phyloP scores from a whole-genome alignment of 1,140 invertebrate species.

The Meloidogyne exigua region DNA sequence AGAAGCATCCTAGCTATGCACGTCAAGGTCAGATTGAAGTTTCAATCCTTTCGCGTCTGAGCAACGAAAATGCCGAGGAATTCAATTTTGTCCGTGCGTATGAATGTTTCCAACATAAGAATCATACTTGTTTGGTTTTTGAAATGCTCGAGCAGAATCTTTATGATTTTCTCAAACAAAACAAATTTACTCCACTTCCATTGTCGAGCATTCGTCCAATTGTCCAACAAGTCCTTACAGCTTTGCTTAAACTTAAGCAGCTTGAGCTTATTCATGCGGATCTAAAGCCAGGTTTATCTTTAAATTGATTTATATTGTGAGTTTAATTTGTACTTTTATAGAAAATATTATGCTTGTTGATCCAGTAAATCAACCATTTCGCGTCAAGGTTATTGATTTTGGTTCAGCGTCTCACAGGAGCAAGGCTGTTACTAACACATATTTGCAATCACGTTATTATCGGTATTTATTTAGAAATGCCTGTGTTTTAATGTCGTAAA shows the following conservation, averaged over 20 bases:
- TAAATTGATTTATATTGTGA: neutral
- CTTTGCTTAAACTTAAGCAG: slow-evolving; percentile 96
- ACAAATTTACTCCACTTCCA: slow-evolving; percentile 81
- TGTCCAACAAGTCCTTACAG: slow-evolving; percentile 95
- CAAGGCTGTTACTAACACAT: slow-evolving; percentile 98
- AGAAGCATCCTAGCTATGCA: slow-evolving; percentile 99
- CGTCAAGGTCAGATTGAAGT: slow-evolving; percentile 99
- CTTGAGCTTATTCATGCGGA: slow-evolving; percentile 98
- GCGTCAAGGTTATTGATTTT: slow-evolving; percentile 91
- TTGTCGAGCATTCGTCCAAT: slow-evolving; percentile 93
- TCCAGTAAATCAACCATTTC: slow-evolving; percentile 90
- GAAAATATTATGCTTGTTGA: slow-evolving; percentile 99
- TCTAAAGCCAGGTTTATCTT: slow-evolving; percentile 71
- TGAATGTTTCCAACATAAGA: slow-evolving; percentile 99
- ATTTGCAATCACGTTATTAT: slow-evolving; percentile 97
- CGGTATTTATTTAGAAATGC: slow-evolving; percentile 64
- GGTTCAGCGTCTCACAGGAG: slow-evolving; percentile 97
- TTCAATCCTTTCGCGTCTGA: slow-evolving; percentile 90
- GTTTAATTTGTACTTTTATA: neutral
- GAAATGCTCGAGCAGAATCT: slow-evolving; percentile 99
- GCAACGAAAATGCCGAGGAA: slow-evolving; percentile 98
- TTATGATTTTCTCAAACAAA: slow-evolving; percentile 99
- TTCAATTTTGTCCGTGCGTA: slow-evolving; percentile 96
- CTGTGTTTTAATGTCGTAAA: neutral
- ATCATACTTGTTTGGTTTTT: slow-evolving; percentile 98